A percentile compares a stretch with the other conserved stretches of the same genome.
Conservation (phyloP, 1,140 invertebrate species). For the Stenopsyche tienmushanensis region DNA sequence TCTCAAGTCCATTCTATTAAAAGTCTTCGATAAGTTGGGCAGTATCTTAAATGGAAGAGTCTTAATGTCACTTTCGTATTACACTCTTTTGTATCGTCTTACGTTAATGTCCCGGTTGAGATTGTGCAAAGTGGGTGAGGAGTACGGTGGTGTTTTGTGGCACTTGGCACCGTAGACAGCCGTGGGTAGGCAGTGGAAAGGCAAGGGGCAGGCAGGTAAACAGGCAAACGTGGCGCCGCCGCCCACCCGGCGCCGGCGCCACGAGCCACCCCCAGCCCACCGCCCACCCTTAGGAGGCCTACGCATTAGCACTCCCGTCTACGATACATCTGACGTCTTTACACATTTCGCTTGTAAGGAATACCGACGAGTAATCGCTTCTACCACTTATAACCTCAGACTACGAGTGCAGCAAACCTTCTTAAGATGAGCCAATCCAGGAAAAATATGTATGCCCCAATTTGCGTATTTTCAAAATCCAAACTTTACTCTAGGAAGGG, state of each 20-base stretch:
- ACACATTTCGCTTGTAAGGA: conserved; percentile 2
- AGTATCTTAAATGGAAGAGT: too few species aligned
- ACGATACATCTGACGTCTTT: conserved; percentile 18
- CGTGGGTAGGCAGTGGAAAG: not conserved
- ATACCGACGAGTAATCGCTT: not conserved
- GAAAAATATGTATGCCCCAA: too few species aligned
- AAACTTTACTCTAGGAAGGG: too few species aligned
- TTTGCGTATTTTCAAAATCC: too few species aligned
- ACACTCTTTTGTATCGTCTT: not conserved
- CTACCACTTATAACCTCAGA: too few species aligned
- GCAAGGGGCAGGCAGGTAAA: conserved; percentile 8
- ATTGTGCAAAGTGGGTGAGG: not conserved
- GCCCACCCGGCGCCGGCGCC: conserved; percentile 13
- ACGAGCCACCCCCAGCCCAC: not conserved
- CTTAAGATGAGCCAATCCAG: too few species aligned
- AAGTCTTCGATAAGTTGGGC: too few species aligned
- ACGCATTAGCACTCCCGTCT: conserved; percentile 16
- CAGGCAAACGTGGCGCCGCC: conserved; percentile 9
- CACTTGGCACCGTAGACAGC: conserved; percentile 3
- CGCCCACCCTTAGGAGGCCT: not conserved
- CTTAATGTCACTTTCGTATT: too few species aligned
- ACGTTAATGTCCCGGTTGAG: not conserved
- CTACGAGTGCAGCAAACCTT: too few species aligned
- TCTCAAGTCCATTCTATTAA: too few species aligned
- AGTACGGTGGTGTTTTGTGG: not conserved